Conservation (phyloP, 2,888 invertebrate species). For the Acanthacorydalis orientalis region DNA sequence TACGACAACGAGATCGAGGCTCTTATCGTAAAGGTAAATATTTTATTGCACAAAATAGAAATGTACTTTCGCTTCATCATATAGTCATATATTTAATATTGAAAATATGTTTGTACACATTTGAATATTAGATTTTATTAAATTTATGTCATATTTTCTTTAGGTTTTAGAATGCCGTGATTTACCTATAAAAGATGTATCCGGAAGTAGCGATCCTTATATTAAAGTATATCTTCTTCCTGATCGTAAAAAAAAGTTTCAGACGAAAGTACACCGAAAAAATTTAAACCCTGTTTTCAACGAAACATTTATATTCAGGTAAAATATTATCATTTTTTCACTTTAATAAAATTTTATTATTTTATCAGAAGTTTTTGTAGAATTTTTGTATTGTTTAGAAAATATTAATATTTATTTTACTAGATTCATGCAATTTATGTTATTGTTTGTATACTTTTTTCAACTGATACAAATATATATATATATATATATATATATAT, state of each 20-base stretch:
- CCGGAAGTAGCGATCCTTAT: constrained; percentile 76
- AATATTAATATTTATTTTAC: too few species aligned
- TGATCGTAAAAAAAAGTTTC: constrained; percentile 71
- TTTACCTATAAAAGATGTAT: constrained; percentile 68
- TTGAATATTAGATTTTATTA: background rate
- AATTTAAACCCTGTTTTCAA: constrained; percentile 70
- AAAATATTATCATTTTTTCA: constrained; percentile 12
- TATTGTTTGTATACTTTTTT: too few species aligned
- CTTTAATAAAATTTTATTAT: too few species aligned
- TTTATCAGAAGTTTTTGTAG: too few species aligned
- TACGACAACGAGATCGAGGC: constrained; percentile 71
- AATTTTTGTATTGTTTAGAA: too few species aligned
- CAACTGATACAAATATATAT: too few species aligned
- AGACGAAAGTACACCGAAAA: constrained; percentile 68
- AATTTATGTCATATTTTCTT: constrained; percentile 7
- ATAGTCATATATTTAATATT: too few species aligned
- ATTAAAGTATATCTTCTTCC: constrained; percentile 72
- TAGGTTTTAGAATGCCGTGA: constrained; percentile 59
- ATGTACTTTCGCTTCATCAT: background rate
- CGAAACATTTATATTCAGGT: constrained; percentile 73
- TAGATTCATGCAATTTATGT: too few species aligned
- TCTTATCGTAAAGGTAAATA: constrained; percentile 53
- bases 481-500: too few species aligned
- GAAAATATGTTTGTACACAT: too few species aligned
- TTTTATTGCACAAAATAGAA: background rate